Evolutionary conservation across 2,888 invertebrate genomes (phyloP).

Genomic region (Bellardia pandia): DNA sequence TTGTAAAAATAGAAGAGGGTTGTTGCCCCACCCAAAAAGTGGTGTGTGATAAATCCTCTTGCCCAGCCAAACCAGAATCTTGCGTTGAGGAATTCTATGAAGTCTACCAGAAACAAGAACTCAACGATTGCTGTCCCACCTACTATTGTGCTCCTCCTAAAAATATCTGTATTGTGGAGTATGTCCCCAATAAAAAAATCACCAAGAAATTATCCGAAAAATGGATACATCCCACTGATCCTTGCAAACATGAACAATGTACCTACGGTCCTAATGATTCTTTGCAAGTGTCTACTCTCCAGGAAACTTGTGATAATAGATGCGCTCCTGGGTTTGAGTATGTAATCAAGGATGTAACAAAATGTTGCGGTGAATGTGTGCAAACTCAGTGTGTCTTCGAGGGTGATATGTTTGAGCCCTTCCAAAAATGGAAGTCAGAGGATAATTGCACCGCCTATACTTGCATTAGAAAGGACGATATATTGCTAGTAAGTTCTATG

Average conservation of each 20-base stretch:
- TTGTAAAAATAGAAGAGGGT: constrained; percentile 86
- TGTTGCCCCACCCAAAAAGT: constrained; percentile 89
- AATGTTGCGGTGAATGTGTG: constrained; percentile 88
- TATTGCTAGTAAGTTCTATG: constrained; percentile 86
- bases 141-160: constrained; percentile 86
- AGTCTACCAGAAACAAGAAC: constrained; percentile 80
- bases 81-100: constrained; percentile 86
- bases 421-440: constrained; percentile 86
- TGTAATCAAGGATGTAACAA: constrained; percentile 77
- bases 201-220: constrained; percentile 83
- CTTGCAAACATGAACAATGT: constrained; percentile 83
- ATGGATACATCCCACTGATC: constrained; percentile 84
- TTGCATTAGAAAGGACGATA: constrained; percentile 85
- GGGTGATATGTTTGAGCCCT: constrained; percentile 84
- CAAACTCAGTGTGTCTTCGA: constrained; percentile 86
- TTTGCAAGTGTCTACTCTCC: constrained; percentile 77
- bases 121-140: constrained; percentile 87
- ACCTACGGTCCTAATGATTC: constrained; percentile 80
- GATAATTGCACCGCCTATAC: constrained; percentile 88
- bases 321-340: constrained; percentile 87
- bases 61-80: constrained; percentile 85
- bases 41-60: constrained; percentile 87
- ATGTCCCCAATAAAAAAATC: constrained; percentile 79
- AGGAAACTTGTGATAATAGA: constrained; percentile 79
- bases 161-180: constrained; percentile 81